phyloP scores from a whole-genome alignment of 1,140 invertebrate species.

The Cydia splendana region DNA sequence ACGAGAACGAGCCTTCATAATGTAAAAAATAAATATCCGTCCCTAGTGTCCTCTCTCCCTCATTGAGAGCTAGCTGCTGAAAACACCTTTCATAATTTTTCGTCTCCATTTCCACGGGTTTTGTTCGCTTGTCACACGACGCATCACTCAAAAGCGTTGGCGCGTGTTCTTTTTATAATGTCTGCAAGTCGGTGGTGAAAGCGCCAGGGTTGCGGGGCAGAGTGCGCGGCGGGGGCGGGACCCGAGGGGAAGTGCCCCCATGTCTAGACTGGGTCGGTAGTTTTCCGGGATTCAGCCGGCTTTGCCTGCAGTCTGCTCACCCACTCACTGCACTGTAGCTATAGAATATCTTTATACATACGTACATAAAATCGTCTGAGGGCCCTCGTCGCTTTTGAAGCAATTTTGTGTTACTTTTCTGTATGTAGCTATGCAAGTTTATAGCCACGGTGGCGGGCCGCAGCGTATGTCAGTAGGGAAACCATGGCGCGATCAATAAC shows the following conservation, averaged over 20 bases:
- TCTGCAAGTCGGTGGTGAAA: slow-evolving; percentile 78
- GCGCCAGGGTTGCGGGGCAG: slow-evolving; percentile 58
- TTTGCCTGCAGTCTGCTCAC: slow-evolving; percentile 75
- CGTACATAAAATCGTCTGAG: slow-evolving; percentile 64
- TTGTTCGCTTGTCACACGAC: slow-evolving; percentile 60
- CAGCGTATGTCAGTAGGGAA: slow-evolving; percentile 58
- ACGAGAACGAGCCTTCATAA: background rate
- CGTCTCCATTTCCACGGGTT: slow-evolving; percentile 52
- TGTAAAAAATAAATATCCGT: slow-evolving; percentile 3
- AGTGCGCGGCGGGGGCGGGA: slow-evolving; percentile 39
- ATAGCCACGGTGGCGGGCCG: slow-evolving; percentile 43
- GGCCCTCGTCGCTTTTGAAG: slow-evolving; percentile 70
- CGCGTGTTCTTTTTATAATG: slow-evolving; percentile 74
- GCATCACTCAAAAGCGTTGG: slow-evolving; percentile 66
- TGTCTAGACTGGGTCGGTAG: slow-evolving; percentile 79
- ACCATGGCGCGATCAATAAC: slow-evolving; percentile 34
- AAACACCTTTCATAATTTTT: slow-evolving; percentile 52
- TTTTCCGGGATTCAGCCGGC: slow-evolving; percentile 78
- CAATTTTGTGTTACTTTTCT: slow-evolving; percentile 50
- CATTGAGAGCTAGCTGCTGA: slow-evolving; percentile 41
- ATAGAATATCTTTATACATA: slow-evolving; percentile 43
- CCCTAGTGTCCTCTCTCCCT: slow-evolving; percentile 17
- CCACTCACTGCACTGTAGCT: slow-evolving; percentile 70
- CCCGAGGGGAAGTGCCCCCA: slow-evolving; percentile 72
- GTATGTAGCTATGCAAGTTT: slow-evolving; percentile 38